A percentile compares a stretch with the other conserved stretches of the same genome.
Evolutionary conservation across 2,113 vertebrate genomes (phyloP).

Genomic region (Mus pahari): DNA sequence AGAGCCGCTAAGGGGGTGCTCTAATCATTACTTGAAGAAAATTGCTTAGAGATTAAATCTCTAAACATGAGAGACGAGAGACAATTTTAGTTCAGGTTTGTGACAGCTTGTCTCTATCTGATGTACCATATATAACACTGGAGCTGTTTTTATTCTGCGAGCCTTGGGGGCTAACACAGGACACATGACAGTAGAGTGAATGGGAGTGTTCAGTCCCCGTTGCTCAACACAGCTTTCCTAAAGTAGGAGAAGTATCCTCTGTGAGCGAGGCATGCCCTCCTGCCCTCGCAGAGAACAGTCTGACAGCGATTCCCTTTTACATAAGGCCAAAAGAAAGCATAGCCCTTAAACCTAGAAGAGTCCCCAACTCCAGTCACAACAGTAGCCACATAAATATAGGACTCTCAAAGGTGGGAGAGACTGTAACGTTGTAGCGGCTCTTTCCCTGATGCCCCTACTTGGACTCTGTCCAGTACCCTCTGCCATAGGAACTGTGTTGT

Average conservation of each 20-base stretch:
- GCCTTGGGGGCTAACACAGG: neutral
- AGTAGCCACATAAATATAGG: neutral
- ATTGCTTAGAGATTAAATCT: conserved; percentile 54
- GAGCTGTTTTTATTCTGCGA: conserved; percentile 28
- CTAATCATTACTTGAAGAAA: conserved; percentile 52
- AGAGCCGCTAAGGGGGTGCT: neutral
- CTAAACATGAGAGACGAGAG: neutral
- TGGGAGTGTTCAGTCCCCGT: neutral
- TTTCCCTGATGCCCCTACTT: neutral
- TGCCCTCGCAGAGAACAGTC: neutral
- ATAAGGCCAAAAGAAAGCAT: neutral
- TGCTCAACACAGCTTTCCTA: neutral
- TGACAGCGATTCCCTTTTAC: neutral
- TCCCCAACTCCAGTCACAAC: neutral
- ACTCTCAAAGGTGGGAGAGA: neutral
- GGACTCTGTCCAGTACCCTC: neutral
- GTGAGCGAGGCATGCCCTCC: neutral
- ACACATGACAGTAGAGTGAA: neutral
- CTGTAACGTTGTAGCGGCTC: neutral
- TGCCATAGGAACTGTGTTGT: neutral
- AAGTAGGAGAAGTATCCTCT: neutral
- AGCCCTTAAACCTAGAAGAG: neutral
- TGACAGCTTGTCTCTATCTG: neutral
- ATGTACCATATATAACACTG: neutral
- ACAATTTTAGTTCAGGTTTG: conserved; percentile 7